A percentile compares a stretch with the other conserved stretches of the same genome.
Conservation (phyloP, 2,888 invertebrate species). For the Phragmatobia fuliginosa region DNA sequence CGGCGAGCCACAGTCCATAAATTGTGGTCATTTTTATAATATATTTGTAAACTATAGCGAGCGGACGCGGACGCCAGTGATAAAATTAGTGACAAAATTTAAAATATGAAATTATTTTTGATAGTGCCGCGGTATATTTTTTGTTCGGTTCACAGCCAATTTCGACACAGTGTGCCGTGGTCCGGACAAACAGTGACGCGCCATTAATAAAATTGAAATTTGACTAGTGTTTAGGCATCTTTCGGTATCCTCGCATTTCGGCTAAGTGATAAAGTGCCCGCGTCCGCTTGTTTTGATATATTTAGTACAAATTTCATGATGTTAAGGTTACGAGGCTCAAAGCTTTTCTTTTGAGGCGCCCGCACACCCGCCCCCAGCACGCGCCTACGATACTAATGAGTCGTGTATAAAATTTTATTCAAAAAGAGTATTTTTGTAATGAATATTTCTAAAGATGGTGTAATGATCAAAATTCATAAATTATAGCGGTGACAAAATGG, state of each 20-base stretch:
- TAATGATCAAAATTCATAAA: constrained; percentile 88
- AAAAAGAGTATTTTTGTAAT: constrained; percentile 88
- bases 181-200: constrained; percentile 53
- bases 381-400: constrained; percentile 76
- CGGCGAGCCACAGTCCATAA: constrained; percentile 72
- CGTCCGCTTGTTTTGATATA: constrained; percentile 84
- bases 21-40: constrained; percentile 77
- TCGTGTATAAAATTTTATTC: constrained; percentile 87
- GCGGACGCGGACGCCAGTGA: constrained; percentile 84
- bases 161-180: constrained; percentile 49
- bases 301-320: constrained; percentile 87
- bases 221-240: constrained; percentile 85
- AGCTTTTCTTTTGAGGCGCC: constrained; percentile 83
- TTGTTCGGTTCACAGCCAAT: constrained; percentile 47
- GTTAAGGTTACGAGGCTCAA: constrained; percentile 87
- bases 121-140: constrained; percentile 57
- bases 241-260: constrained; percentile 87
- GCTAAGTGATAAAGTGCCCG: constrained; percentile 84
- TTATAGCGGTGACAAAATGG: constrained; percentile 84
- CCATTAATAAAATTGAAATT: constrained; percentile 65
- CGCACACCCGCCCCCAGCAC: constrained; percentile 68
- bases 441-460: constrained; percentile 88
- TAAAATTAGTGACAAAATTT: constrained; percentile 84
- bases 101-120: constrained; percentile 82
- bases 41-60: constrained; percentile 84